A percentile compares a stretch with the other conserved stretches of the same genome.
Conservation (phyloP, 2,797 vertebrate genomes). For the Bucorvus abyssinicus region DNA sequence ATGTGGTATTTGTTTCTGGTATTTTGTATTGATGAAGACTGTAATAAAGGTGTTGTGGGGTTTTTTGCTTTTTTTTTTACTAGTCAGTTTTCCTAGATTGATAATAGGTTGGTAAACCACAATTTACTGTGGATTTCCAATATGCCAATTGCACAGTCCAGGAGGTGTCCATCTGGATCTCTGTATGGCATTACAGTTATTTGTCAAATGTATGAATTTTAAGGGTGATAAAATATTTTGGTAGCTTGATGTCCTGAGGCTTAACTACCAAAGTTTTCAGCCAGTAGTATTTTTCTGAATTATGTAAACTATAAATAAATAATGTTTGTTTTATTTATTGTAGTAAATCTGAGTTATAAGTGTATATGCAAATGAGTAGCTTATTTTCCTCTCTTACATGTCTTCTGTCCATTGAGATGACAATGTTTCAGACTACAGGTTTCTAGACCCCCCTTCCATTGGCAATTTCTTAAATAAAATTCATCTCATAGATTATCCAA, state of each 20-base stretch:
- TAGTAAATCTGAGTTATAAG: neutral
- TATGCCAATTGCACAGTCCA: neutral
- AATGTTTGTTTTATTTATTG: neutral
- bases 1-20: neutral
- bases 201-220: neutral
- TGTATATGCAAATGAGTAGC: neutral
- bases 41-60: rapidly evolving
- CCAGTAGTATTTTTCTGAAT: neutral
- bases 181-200: neutral
- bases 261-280: neutral
- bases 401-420: neutral
- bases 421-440: neutral
- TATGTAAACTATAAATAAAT: neutral
- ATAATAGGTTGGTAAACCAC: neutral
- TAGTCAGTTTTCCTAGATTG: neutral
- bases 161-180: neutral
- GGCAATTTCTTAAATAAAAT: neutral
- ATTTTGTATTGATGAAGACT: neutral
- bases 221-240: neutral
- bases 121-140: neutral
- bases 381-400: neutral
- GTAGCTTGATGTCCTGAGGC: neutral
- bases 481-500: neutral
- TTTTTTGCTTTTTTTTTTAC: neutral
- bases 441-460: neutral